Evolutionary conservation across 2,888 invertebrate species (phyloP), one percentile per base, ranked within the genome.

Genomic region (Latrodectus elegans): DNA sequence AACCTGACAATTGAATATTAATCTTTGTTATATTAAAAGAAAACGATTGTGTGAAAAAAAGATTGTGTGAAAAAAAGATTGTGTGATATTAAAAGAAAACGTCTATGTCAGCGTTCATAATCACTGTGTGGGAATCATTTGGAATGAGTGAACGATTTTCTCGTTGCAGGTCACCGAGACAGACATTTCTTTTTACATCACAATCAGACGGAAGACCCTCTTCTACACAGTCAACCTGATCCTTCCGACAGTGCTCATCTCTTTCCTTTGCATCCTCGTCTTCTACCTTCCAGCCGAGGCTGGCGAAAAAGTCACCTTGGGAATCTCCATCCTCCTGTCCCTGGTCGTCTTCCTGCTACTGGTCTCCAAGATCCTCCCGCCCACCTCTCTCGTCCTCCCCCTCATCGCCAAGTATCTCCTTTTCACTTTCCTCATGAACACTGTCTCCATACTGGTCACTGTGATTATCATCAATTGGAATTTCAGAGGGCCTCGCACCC

Each of bases 221-320:
- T 99, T 99, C 94, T 99, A 99, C 93, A 99, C 99, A 8, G 98
- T 99, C 91, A 99, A 99, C 93, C 95, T 99, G 93, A 99, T 99
- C 92, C 95, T 99, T 91, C 99, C 99, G 65, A 99, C 99, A 64
- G 99, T 99, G 89, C 94, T 99, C 90, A 99, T 99, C 93, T 99
- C 99, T 90, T 99, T 99, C 93, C 95, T 99, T 90, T 99, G 98
- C 92, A 98, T 99, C 71, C 95, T 99, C 91, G 99, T 99, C 87
- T 99, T 99, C 93, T 99, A 99, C 92, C 94, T 99, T 91, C 99
- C 99, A 49, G 99, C 99, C 49, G 99, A 99, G 94, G 99, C 99
- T 82, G 99, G 90, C 14, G 90, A 90, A 75, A 91, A 91, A 81
- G 91, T 91, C 26, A 97, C 97, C 74, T 94, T 97, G 91, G 99